These are phyloP conservation scores for Nothoprocta pentlandii DNA, from an alignment of 2,113 vertebrate species.

Conservation along the genomic window DNA sequence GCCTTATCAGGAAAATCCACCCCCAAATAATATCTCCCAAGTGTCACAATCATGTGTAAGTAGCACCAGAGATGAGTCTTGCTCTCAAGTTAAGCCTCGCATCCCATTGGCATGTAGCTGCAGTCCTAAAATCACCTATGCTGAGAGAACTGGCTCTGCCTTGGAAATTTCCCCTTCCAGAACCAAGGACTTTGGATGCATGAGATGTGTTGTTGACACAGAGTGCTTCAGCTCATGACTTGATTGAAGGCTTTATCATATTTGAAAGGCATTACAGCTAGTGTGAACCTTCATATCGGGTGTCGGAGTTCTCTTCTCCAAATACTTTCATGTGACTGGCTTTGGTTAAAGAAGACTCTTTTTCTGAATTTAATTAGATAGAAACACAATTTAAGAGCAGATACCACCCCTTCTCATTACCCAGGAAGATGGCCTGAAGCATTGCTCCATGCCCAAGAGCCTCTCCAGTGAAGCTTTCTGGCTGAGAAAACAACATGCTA, in stretches of 20 bases:
- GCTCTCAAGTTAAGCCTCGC: background rate
- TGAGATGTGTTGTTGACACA: background rate
- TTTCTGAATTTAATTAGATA: conserved; percentile 76
- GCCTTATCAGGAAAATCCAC: background rate
- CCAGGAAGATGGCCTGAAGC: conserved; percentile 68
- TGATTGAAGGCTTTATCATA: background rate
- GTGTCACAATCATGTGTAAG: background rate
- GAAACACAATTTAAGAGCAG: conserved; percentile 68
- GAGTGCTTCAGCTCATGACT: background rate
- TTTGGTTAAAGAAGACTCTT: conserved; percentile 48
- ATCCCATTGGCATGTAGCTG: rapidly evolving
- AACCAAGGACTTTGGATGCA: background rate
- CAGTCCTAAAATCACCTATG: background rate
- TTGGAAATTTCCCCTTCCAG: rapidly evolving
- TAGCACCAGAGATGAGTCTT: background rate
- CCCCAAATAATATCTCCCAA: background rate
- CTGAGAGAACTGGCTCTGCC: background rate
- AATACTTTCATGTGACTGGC: conserved; percentile 62
- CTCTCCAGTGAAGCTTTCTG: conserved; percentile 71
- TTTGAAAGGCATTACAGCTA: conserved; percentile 49
- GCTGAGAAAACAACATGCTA: conserved; percentile 77
- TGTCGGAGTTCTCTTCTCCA: conserved; percentile 26
- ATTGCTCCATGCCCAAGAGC: conserved; percentile 47
- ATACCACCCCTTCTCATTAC: conserved; percentile 53
- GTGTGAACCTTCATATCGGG: conserved; percentile 47